A percentile compares a stretch with the other conserved stretches of the same genome.
Conservation (phyloP, 2,113 vertebrate species). For the Bothrops jararaca region DNA sequence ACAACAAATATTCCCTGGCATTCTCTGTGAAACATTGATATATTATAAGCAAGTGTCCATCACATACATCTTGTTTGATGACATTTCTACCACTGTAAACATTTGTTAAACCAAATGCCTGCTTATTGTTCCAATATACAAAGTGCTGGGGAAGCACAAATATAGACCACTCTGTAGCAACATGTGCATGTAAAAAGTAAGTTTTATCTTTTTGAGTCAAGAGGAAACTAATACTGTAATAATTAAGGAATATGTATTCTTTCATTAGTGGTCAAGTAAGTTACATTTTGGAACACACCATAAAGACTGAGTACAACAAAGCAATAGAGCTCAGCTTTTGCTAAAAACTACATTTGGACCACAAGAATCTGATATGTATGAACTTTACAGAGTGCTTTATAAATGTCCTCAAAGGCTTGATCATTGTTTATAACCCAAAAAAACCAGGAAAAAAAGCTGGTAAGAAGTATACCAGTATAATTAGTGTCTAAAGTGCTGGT, state of each 20-base stretch:
- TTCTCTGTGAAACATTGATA: slow-evolving; percentile 23
- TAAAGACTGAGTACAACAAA: slow-evolving; percentile 40
- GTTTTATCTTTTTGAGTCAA: slow-evolving; percentile 45
- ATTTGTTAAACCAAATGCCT: slow-evolving; percentile 39
- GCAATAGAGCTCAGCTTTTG: slow-evolving; percentile 47
- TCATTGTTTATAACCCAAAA: slow-evolving; percentile 42
- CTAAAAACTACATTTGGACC: slow-evolving; percentile 50
- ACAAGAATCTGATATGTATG: slow-evolving; percentile 52
- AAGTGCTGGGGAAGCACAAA: slow-evolving; percentile 37
- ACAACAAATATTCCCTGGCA: slow-evolving; percentile 43
- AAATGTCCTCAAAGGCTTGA: slow-evolving; percentile 49
- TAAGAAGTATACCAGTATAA: slow-evolving; percentile 24
- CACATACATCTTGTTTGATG: slow-evolving; percentile 12
- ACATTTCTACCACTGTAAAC: slow-evolving; percentile 40
- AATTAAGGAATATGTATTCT: neutral
- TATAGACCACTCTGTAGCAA: slow-evolving; percentile 52
- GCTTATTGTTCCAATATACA: slow-evolving; percentile 36
- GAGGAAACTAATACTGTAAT: slow-evolving; percentile 38
- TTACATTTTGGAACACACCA: slow-evolving; percentile 30
- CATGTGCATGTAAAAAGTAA: slow-evolving; percentile 64
- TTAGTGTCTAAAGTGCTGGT: slow-evolving; percentile 34
- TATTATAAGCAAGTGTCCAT: slow-evolving; percentile 39
- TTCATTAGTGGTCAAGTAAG: neutral
- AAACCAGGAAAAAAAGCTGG: slow-evolving; percentile 45
- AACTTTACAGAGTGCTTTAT: slow-evolving; percentile 49